Evolutionary conservation across 2,113 vertebrate genomes (phyloP).

Genomic region (Laticauda laticaudata): DNA sequence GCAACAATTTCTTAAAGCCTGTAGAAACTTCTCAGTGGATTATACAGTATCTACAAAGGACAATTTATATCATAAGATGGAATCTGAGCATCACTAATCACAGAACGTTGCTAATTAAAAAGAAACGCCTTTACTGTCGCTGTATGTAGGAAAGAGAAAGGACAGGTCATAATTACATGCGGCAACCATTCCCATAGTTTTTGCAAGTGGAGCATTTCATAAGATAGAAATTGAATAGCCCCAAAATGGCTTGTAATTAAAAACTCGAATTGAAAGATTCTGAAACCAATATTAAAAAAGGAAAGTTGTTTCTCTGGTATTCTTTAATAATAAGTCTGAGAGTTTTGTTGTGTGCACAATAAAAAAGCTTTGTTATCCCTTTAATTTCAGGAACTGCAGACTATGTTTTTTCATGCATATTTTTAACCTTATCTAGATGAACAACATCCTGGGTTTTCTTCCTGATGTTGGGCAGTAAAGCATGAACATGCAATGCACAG

Average conservation of each 20-base stretch:
- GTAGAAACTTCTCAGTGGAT: neutral
- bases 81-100: neutral
- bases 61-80: neutral
- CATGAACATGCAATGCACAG: neutral
- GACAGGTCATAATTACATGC: neutral
- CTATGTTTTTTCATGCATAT: constrained; percentile 3
- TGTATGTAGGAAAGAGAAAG: neutral
- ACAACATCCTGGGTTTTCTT: constrained; percentile 23
- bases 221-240: neutral
- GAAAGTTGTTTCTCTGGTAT: neutral
- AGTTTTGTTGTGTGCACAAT: neutral
- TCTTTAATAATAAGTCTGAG: neutral
- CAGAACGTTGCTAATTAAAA: neutral
- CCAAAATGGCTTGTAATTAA: neutral
- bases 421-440: constrained; percentile 25
- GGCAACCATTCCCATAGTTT: neutral
- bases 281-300: neutral
- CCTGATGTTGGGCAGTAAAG: constrained; percentile 2
- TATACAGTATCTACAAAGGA: neutral
- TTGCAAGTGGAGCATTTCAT: neutral
- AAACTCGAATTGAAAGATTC: neutral
- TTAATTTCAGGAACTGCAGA: neutral
- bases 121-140: neutral
- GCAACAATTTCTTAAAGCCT: neutral
- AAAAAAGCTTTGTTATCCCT: neutral